These are phyloP conservation scores for Cheilosia scutellata DNA, from an alignment of 2,888 invertebrate genomes.

Conservation along the genomic window DNA sequence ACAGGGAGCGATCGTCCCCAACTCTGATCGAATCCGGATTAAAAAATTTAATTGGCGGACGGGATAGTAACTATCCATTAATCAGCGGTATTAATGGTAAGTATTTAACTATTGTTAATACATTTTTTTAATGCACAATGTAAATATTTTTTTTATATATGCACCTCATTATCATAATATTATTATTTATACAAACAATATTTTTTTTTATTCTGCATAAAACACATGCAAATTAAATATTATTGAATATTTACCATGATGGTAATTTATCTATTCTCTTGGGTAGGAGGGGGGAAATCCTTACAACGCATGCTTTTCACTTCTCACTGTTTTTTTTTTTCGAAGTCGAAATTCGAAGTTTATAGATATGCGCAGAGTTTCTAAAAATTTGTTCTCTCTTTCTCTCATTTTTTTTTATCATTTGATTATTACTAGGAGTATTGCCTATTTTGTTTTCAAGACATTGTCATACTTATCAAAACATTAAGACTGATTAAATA, in stretches of 20 bases:
- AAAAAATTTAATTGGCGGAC: constrained; percentile 92
- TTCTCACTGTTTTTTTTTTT: constrained; percentile 13
- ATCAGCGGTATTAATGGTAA: constrained; percentile 90
- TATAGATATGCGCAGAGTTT: constrained; percentile 59
- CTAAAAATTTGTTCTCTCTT: constrained; percentile 29
- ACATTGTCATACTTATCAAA: constrained; percentile 19
- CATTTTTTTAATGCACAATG: constrained; percentile 23
- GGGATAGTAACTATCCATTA: constrained; percentile 91
- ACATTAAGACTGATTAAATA: constrained; percentile 25
- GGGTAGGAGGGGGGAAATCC: constrained; percentile 16
- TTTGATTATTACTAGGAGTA: background rate
- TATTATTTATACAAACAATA: constrained; percentile 23
- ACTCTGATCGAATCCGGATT: constrained; percentile 93
- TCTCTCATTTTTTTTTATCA: constrained; percentile 12
- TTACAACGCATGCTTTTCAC: constrained; percentile 68
- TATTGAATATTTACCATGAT: constrained; percentile 54
- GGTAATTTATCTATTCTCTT: constrained; percentile 56
- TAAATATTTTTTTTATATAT: constrained; percentile 28
- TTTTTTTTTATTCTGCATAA: background rate
- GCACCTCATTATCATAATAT: constrained; percentile 71
- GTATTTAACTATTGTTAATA: constrained; percentile 75
- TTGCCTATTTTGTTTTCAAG: background rate
- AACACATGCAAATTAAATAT: background rate
- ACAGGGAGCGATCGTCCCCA: constrained; percentile 95
- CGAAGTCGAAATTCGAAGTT: constrained; percentile 62